Evolutionary conservation across 2,113 vertebrate genomes (phyloP).

Genomic region (Motacilla alba): DNA sequence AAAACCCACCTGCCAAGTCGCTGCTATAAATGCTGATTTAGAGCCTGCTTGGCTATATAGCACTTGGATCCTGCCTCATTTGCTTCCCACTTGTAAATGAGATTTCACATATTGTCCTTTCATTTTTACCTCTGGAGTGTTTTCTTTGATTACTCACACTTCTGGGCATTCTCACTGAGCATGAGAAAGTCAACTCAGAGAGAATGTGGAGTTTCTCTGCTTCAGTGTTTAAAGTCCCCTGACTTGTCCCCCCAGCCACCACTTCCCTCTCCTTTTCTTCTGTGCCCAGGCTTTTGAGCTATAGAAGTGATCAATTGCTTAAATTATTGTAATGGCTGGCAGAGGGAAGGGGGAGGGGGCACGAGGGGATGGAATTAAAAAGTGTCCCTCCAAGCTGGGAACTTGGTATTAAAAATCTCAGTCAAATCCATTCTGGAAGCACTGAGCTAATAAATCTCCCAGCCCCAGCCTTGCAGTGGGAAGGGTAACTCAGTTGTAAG

Average conservation of each 20-base stretch:
- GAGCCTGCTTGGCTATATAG: background rate
- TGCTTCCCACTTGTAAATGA: slow-evolving; percentile 44
- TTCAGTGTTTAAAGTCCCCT: background rate
- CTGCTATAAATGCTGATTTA: slow-evolving; percentile 41
- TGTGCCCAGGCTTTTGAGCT: background rate
- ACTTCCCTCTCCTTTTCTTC: background rate
- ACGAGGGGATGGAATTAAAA: slow-evolving; percentile 27
- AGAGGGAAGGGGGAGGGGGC: slow-evolving; percentile 22
- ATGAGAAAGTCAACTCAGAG: background rate
- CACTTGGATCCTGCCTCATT: slow-evolving; percentile 51
- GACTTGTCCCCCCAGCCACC: background rate
- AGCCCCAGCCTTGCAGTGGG: slow-evolving; percentile 51
- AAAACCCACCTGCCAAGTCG: background rate
- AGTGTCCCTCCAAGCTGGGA: slow-evolving; percentile 65
- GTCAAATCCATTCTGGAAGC: slow-evolving; percentile 30
- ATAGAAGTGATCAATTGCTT: slow-evolving; percentile 22
- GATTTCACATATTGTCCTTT: slow-evolving; percentile 48
- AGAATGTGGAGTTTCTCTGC: background rate
- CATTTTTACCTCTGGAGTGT: slow-evolving; percentile 38
- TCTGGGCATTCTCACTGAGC: slow-evolving; percentile 24
- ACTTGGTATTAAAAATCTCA: slow-evolving; percentile 65
- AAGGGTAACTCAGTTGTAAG: slow-evolving; percentile 64
- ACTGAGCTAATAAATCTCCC: slow-evolving; percentile 64
- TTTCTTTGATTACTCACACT: slow-evolving; percentile 50
- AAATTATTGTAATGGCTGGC: slow-evolving; percentile 31